A percentile compares a stretch with the other conserved stretches of the same genome.
These are phyloP conservation scores for Agapornis roseicollis DNA, from an alignment of 2,113 vertebrate genomes.

Conservation along the genomic window DNA sequence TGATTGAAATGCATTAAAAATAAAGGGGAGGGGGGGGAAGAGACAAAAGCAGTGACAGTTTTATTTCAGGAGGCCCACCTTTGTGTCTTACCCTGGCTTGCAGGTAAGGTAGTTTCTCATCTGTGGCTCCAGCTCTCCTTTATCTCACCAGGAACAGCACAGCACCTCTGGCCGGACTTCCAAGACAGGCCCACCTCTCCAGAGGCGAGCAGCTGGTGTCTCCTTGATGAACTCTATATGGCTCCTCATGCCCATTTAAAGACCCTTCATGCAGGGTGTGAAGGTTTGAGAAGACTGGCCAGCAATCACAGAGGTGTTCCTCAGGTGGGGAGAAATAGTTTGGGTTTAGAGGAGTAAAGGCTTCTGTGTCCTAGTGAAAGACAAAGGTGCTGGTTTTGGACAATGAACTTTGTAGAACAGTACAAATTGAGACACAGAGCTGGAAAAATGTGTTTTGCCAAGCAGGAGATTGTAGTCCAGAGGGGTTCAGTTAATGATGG, in stretches of 20 bases:
- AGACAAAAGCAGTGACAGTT: neutral
- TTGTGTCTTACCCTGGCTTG: neutral
- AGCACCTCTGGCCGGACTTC: neutral
- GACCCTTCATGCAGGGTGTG: neutral
- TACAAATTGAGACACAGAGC: rapidly evolving
- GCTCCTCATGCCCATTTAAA: neutral
- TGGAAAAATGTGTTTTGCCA: neutral
- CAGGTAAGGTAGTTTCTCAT: neutral
- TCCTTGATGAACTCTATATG: neutral
- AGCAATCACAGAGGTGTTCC: neutral
- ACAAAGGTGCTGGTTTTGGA: neutral
- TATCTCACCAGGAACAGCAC: neutral
- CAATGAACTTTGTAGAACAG: neutral
- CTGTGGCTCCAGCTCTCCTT: neutral
- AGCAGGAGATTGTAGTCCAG: neutral
- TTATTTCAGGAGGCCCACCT: neutral
- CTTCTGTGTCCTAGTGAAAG: neutral
- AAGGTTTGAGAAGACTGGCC: neutral
- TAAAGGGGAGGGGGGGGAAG: neutral
- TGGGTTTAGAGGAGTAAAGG: neutral
- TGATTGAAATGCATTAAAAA: neutral
- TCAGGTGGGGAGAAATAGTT: neutral
- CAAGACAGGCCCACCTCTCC: neutral
- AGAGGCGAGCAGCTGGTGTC: no score
- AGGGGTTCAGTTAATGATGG: neutral